Percentiles rank a stretch among this genome's conserved stretches.
These are phyloP conservation scores for Procambarus clarkii DNA, from an alignment of 1,140 invertebrate species.

Conservation along the genomic window DNA sequence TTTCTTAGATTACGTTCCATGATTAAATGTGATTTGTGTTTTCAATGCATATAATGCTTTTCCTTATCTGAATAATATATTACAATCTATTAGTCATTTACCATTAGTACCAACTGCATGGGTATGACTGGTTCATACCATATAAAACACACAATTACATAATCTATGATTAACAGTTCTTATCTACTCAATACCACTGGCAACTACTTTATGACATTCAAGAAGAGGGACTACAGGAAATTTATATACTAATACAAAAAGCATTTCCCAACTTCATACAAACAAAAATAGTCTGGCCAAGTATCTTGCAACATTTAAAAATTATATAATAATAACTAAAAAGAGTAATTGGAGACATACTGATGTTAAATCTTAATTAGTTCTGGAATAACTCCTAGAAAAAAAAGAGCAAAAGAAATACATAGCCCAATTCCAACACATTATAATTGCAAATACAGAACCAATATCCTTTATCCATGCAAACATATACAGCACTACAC, in stretches of 20 bases:
- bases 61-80: too few relatives aligned
- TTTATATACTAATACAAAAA: background rate
- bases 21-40: too few relatives aligned
- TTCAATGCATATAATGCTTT: too few relatives aligned
- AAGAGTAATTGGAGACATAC: background rate
- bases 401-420: background rate
- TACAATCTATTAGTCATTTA: too few relatives aligned
- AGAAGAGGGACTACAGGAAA: background rate
- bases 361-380: background rate
- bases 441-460: background rate
- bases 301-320: background rate
- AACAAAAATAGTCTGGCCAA: background rate
- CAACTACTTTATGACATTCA: too few relatives aligned
- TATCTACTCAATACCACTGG: too few relatives aligned
- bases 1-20: too few relatives aligned
- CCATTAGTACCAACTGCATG: too few relatives aligned
- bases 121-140: too few relatives aligned
- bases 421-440: background rate
- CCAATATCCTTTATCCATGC: constrained; percentile 14
- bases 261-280: background rate
- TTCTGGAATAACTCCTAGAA: background rate
- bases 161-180: too few relatives aligned
- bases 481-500: constrained; percentile 11
- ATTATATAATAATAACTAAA: background rate
- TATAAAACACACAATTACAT: too few relatives aligned